A percentile compares a stretch with the other conserved stretches of the same genome.
Conservation (phyloP, 2,888 invertebrate species). For the Mythimna impura region DNA sequence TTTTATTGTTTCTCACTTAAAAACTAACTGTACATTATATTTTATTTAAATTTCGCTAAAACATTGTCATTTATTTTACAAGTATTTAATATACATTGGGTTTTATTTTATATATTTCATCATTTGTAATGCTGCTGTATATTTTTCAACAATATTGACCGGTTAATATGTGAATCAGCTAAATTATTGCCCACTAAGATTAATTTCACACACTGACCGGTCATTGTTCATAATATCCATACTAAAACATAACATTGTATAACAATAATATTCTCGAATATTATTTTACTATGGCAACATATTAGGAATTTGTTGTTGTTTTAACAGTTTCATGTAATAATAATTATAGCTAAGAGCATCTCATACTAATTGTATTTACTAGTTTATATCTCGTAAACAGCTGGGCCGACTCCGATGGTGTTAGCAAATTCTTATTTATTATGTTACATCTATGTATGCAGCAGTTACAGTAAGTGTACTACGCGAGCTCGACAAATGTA, state of each 20-base stretch:
- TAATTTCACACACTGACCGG: conserved; percentile 27
- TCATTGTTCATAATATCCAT: conserved; percentile 30
- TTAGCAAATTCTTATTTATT: conserved; percentile 9
- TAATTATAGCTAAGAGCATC: conserved; percentile 53
- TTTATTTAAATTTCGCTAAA: conserved; percentile 52
- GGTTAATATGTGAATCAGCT: conserved; percentile 17
- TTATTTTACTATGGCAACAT: conserved; percentile 62
- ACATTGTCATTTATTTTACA: conserved; percentile 49
- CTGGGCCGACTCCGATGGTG: conserved; percentile 10
- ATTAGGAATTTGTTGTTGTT: conserved; percentile 60
- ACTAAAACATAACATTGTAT: conserved; percentile 57
- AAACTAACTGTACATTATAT: conserved; percentile 57
- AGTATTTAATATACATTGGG: conserved; percentile 36
- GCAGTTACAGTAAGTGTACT: too few relatives aligned
- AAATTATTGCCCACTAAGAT: neutral
- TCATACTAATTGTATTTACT: conserved; percentile 43
- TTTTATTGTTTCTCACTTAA: conserved; percentile 61
- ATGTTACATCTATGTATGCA: conserved; percentile 12
- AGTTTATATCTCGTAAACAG: conserved; percentile 14
- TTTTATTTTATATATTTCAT: conserved; percentile 26
- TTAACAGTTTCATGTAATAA: conserved; percentile 45
- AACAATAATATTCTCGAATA: conserved; percentile 54
- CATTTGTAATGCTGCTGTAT: conserved; percentile 27
- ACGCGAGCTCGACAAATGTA: too few relatives aligned
- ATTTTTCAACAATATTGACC: conserved; percentile 31